phyloP scores from a whole-genome alignment of 2,113 vertebrate genomes.

The Odontophorus gujanensis region DNA sequence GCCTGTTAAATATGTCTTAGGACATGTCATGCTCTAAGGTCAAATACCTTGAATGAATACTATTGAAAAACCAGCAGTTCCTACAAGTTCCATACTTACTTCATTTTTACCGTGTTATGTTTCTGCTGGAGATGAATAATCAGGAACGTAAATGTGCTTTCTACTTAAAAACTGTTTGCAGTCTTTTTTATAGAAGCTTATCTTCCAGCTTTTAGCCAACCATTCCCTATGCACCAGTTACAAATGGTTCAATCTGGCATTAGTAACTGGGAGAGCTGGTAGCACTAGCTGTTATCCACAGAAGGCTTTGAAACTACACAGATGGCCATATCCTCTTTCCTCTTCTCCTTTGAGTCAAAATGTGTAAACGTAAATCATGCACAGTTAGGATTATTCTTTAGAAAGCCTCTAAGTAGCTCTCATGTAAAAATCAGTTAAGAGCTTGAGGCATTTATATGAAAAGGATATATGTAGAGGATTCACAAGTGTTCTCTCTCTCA shows the following conservation, averaged over 20 bases:
- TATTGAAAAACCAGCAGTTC: background rate
- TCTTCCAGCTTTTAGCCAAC: background rate
- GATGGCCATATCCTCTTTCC: conserved; percentile 54
- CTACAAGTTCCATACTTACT: background rate
- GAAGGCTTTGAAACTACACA: background rate
- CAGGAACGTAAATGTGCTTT: conserved; percentile 16
- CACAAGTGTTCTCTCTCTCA: background rate
- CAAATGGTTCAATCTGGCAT: conserved; percentile 36
- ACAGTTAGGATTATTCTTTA: conserved; percentile 36
- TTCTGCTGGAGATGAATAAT: background rate
- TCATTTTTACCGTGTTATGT: background rate
- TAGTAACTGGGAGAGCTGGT: conserved; percentile 27
- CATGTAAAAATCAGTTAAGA: conserved; percentile 24
- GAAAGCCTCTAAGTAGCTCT: conserved; percentile 44
- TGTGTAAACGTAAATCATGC: conserved; percentile 45
- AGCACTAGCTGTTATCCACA: background rate
- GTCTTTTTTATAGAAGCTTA: background rate
- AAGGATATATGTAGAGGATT: conserved; percentile 11
- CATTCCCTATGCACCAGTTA: background rate
- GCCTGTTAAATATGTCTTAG: background rate
- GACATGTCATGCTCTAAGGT: background rate
- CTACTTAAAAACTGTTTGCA: background rate
- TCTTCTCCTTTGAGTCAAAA: conserved; percentile 7
- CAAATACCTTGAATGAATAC: background rate
- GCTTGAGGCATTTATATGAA: conserved; percentile 17